Evolutionary conservation across 2,113 vertebrate genomes (phyloP).

Genomic region (Oophaga pumilio): DNA sequence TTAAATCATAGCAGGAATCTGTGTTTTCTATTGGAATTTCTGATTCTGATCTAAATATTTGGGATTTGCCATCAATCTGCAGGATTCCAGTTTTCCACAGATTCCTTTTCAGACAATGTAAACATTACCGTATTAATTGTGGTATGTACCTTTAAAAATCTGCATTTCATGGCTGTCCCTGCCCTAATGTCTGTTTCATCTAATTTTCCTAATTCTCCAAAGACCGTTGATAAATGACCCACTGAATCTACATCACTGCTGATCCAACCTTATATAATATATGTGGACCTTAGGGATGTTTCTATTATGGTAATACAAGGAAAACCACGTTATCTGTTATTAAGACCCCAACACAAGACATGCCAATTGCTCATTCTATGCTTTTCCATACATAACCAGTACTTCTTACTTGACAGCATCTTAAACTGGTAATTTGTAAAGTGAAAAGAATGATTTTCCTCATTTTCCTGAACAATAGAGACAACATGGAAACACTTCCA

Average conservation of each 20-base stretch:
- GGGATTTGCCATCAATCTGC: not conserved
- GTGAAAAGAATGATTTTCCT: constrained; percentile 36
- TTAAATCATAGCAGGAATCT: not conserved
- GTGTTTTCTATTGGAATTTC: not conserved
- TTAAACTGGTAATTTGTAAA: constrained; percentile 52
- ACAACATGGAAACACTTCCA: constrained; percentile 5
- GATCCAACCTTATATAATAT: constrained; percentile 55
- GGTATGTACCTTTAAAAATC: constrained; percentile 8
- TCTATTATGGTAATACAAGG: constrained; percentile 49
- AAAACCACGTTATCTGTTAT: constrained; percentile 54
- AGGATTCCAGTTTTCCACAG: not conserved
- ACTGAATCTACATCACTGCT: constrained; percentile 50
- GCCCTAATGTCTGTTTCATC: constrained; percentile 32
- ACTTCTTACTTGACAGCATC: constrained; percentile 50
- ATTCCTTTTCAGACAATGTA: not conserved
- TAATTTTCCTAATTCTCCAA: constrained; percentile 51
- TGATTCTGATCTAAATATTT: not conserved
- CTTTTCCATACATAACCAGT: constrained; percentile 50
- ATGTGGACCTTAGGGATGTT: constrained; percentile 53
- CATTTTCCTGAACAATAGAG: constrained; percentile 47
- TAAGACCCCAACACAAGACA: constrained; percentile 39
- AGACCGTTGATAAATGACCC: constrained; percentile 53
- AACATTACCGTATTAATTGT: not conserved
- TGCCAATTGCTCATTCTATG: constrained; percentile 35
- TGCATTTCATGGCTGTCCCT: not conserved